Evolutionary conservation across 1,140 invertebrate species (phyloP).

Genomic region (Saccostrea cuccullata): DNA sequence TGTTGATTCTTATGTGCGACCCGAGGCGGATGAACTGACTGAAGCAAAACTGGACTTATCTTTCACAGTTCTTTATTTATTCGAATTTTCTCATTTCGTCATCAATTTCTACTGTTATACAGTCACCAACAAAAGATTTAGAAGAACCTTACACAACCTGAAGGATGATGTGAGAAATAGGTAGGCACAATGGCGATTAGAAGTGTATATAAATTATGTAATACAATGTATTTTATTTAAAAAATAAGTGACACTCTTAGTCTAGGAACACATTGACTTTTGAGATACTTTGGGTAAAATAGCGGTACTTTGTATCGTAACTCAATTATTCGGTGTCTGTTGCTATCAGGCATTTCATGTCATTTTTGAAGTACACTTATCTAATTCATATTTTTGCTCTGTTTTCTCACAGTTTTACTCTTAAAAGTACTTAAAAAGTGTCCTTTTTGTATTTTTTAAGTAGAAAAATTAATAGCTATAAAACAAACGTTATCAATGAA

Average conservation of each 20-base stretch:
- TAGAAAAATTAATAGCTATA: not conserved
- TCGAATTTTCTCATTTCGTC: constrained; percentile 54
- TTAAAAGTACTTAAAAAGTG: not conserved
- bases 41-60: constrained; percentile 36
- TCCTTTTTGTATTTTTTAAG: not conserved
- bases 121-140: constrained; percentile 50
- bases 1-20: constrained; percentile 48
- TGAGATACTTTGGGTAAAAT: not conserved
- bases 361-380: not conserved
- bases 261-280: not conserved
- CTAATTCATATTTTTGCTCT: not conserved
- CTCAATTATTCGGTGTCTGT: not conserved
- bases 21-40: not conserved
- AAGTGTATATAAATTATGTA: not conserved
- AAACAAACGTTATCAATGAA: not conserved
- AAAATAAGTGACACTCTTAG: not conserved
- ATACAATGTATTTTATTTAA: not conserved
- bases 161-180: constrained; percentile 6
- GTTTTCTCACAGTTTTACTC: not conserved
- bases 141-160: constrained; percentile 6
- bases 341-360: not conserved
- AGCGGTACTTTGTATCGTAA: not conserved
- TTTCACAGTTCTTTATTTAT: constrained; percentile 47
- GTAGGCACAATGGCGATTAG: not conserved
- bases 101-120: constrained; percentile 56